A percentile compares a stretch with the other conserved stretches of the same genome.
These are phyloP conservation scores for Tetranychus piercei DNA, from an alignment of 2,888 invertebrate genomes.

Conservation along the genomic window DNA sequence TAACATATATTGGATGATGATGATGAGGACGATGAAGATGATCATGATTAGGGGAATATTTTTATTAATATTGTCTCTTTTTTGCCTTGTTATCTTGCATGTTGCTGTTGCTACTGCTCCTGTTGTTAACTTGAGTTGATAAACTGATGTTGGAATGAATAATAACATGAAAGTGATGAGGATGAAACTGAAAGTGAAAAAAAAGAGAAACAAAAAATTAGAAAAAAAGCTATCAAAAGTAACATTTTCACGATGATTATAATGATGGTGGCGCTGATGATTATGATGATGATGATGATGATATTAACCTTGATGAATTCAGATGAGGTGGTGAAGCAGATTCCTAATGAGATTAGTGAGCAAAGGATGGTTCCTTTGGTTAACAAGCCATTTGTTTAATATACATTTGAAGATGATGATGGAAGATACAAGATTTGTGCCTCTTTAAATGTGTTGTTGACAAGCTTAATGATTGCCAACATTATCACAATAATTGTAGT, in stretches of 20 bases:
- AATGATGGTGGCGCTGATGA: neutral
- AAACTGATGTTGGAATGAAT: neutral
- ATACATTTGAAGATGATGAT: neutral
- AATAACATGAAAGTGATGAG: conserved; percentile 1
- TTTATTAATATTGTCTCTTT: neutral
- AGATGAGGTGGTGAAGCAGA: neutral
- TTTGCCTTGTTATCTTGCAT: neutral
- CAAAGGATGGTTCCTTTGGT: neutral
- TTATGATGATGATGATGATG: neutral
- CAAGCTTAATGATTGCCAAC: neutral
- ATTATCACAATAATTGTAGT: neutral
- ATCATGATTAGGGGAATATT: neutral
- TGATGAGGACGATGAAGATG: neutral
- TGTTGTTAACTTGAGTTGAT: neutral
- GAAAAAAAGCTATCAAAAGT: neutral
- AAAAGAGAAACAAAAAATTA: neutral
- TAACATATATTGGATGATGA: neutral
- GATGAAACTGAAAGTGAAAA: neutral
- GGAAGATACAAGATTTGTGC: neutral
- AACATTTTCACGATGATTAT: neutral
- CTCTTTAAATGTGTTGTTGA: neutral
- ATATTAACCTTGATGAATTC: neutral
- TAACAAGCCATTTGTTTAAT: neutral
- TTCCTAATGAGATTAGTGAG: neutral
- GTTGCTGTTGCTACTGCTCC: neutral